Evolutionary conservation across 2,888 invertebrate species (phyloP), one percentile per base, ranked within the genome.

Genomic region (Timema podura): DNA sequence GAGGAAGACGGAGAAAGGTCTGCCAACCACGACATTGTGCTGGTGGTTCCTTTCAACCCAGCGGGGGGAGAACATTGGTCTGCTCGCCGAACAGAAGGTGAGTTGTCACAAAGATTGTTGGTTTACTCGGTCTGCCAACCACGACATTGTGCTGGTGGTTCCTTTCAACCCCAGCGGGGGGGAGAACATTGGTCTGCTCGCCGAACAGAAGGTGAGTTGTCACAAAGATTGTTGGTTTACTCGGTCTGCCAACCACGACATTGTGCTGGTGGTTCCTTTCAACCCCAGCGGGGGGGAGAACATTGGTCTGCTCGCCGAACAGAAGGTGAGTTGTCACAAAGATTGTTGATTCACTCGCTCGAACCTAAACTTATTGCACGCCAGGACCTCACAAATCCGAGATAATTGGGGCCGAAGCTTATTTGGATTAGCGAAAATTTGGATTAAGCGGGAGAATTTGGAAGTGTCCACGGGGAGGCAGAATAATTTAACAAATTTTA

Each of bases 241-340:
- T 30, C 30, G 30, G n/a, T n/a, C n/a, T n/a, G n/a, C n/a, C n/a
- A n/a, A n/a, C 1, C 64, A 66, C 13, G 69, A 85, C 72, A 82
- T 83, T 5, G 89, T 92, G n/a, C 81, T 92, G 44, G 87, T 92
- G 57, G 88, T 93, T 76, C 88, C 89, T 30, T 85, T 92, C 68
- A 85, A 84, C 15, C 83, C 84, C 68, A 84, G 81, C 30, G 82
- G 83, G 46, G 85, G 84, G 51, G 88, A 88, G 75, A 88, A 87
- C 74, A 84, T 90, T 15, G 90, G 90, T 46, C 84, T 89, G 75
- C 79, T 89, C 10, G 85, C 88, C 6, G 90, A 91, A 79, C 86
- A 88, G 71, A 89, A 89, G 80, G 87, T 89, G 67, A 71, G 81
- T 61, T 6, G 16, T 61, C 13, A 30, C 30, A 30, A 30, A 30